Conservation (phyloP, 2,888 invertebrate species). For the Tinea pellionella region DNA sequence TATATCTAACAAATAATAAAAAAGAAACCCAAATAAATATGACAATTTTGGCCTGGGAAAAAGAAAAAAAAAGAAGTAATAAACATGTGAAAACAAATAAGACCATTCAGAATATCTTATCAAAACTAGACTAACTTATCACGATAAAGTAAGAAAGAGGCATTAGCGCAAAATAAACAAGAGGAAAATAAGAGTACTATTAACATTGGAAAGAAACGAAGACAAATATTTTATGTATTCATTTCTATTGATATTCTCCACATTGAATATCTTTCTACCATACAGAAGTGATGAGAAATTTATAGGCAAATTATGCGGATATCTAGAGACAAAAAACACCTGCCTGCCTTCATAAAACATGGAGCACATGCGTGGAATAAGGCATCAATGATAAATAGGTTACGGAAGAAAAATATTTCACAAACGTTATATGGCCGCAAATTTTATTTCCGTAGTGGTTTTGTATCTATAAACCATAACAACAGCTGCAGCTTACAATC, state of each 20-base stretch:
- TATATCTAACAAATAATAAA: neutral
- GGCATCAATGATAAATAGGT: constrained; percentile 4
- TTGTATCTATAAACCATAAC: neutral
- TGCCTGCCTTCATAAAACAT: constrained; percentile 15
- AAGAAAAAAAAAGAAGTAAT: neutral
- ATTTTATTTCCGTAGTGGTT: neutral
- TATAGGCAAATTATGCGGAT: constrained; percentile 23
- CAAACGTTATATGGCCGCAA: neutral
- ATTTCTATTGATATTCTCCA: neutral
- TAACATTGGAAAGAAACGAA: neutral
- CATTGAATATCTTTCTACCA: neutral
- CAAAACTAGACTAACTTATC: neutral
- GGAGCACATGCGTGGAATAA: neutral
- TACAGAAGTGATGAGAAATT: constrained; percentile 1
- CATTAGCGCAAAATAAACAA: neutral
- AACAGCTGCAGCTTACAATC: neutral
- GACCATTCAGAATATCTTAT: neutral
- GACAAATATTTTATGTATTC: neutral
- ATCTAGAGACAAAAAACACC: constrained; percentile 14
- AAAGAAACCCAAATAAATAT: neutral
- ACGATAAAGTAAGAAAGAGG: neutral
- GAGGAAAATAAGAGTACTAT: neutral
- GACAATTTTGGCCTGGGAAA: neutral
- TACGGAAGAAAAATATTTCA: constrained; percentile 2
- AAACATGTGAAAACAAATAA: neutral